These are phyloP conservation scores for Danionella cerebrum DNA, from an alignment of 2,113 vertebrate genomes.

Conservation along the genomic window DNA sequence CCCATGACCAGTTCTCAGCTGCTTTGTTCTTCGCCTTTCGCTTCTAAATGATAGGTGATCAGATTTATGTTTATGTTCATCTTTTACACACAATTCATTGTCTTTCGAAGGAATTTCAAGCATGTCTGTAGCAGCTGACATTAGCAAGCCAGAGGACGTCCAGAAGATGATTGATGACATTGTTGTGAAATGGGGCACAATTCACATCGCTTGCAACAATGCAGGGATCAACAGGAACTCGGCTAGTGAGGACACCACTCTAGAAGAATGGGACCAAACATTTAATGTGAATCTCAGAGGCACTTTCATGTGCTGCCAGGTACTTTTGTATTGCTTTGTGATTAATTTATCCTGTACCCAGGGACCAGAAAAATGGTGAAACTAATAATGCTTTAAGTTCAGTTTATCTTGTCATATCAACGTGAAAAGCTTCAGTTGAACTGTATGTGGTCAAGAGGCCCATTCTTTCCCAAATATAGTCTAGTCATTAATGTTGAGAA, in stretches of 20 bases:
- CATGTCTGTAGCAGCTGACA: slow-evolving; percentile 64
- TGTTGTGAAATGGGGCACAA: slow-evolving; percentile 59
- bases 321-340: slow-evolving; percentile 39
- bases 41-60: no score
- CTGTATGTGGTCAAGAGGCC: no score
- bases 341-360: no score
- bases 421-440: no score
- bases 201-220: slow-evolving; percentile 69
- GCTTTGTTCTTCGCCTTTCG: background rate
- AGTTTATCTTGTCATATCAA: no score
- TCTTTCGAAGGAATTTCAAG: slow-evolving; percentile 59
- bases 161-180: slow-evolving; percentile 60
- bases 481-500: no score
- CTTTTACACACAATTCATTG: no score
- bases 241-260: slow-evolving; percentile 66
- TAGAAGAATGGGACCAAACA: slow-evolving; percentile 73
- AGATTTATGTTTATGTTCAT: background rate
- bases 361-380: no score
- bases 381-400: no score
- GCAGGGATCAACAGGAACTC: slow-evolving; percentile 77
- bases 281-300: slow-evolving; percentile 70
- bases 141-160: slow-evolving; percentile 66
- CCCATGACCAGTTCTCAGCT: background rate
- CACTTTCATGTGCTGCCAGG: slow-evolving; percentile 76
- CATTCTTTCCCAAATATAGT: no score